Conservation (phyloP, 2,113 vertebrate species). For the Mesitornis unicolor region DNA sequence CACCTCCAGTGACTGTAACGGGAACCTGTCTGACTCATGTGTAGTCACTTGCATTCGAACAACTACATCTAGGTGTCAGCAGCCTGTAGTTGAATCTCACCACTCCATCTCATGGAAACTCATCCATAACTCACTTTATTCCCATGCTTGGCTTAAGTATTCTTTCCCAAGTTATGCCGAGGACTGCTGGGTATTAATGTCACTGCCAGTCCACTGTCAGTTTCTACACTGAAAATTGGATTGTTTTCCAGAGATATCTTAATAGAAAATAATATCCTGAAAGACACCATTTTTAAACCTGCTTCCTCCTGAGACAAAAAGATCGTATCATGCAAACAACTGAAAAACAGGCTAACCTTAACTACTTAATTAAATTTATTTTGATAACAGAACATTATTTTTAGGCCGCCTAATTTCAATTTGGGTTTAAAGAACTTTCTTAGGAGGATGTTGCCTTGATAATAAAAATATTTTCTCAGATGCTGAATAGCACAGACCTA, state of each 20-base stretch:
- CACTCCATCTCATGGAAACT: neutral
- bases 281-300: neutral
- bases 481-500: neutral
- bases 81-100: neutral
- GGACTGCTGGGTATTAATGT: neutral
- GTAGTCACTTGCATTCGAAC: neutral
- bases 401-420: neutral
- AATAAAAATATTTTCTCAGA: neutral
- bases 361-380: neutral
- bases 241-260: neutral
- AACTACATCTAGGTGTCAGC: neutral
- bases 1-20: neutral
- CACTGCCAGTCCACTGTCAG: neutral
- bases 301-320: neutral
- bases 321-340: neutral
- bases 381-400: neutral
- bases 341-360: neutral
- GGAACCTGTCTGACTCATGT: neutral
- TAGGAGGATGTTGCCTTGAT: neutral
- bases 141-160: neutral
- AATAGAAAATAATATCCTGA: neutral
- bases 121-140: neutral
- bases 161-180: neutral
- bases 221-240: neutral
- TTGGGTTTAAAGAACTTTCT: neutral